These are phyloP conservation scores for Menidia menidia DNA, from an alignment of 2,797 vertebrate genomes.

Conservation along the genomic window DNA sequence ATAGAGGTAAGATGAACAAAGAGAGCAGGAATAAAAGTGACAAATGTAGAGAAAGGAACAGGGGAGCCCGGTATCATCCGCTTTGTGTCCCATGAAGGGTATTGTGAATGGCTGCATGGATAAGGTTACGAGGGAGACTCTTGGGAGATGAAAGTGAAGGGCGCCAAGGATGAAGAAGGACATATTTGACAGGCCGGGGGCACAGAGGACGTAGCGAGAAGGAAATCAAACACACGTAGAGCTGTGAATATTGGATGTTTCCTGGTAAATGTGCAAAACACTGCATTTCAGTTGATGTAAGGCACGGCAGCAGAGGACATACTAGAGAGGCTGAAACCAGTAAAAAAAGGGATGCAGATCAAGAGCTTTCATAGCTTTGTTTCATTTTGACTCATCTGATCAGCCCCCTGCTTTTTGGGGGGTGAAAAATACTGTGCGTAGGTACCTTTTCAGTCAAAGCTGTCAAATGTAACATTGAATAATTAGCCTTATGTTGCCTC, in stretches of 20 bases:
- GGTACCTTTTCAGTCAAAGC: too few relatives aligned
- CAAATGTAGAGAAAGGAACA: slow-evolving; percentile 75
- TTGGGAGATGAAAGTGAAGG: slow-evolving; percentile 74
- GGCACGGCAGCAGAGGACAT: background rate
- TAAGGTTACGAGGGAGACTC: slow-evolving; percentile 74
- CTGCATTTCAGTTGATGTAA: slow-evolving; percentile 1
- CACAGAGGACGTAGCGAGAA: slow-evolving; percentile 57
- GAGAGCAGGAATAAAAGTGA: slow-evolving; percentile 79
- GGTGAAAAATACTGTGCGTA: too few relatives aligned
- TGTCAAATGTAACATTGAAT: too few relatives aligned
- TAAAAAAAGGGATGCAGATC: background rate
- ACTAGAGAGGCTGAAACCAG: background rate
- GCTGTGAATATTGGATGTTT: slow-evolving; percentile 8
- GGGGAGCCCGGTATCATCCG: slow-evolving; percentile 66
- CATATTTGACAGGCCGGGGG: slow-evolving; percentile 78
- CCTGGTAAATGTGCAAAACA: slow-evolving; percentile 21
- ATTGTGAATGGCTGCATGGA: slow-evolving; percentile 71
- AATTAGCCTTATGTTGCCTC: too few relatives aligned
- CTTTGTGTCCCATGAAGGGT: slow-evolving; percentile 79
- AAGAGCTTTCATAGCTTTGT: too few relatives aligned
- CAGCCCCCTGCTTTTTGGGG: too few relatives aligned
- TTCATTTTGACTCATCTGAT: background rate
- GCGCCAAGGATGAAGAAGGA: slow-evolving; percentile 73
- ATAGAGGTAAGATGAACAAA: slow-evolving; percentile 76
- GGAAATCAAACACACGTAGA: slow-evolving; percentile 40